Evolutionary conservation across 1,140 invertebrate species (phyloP).

Genomic region (Chironomus tepperi): DNA sequence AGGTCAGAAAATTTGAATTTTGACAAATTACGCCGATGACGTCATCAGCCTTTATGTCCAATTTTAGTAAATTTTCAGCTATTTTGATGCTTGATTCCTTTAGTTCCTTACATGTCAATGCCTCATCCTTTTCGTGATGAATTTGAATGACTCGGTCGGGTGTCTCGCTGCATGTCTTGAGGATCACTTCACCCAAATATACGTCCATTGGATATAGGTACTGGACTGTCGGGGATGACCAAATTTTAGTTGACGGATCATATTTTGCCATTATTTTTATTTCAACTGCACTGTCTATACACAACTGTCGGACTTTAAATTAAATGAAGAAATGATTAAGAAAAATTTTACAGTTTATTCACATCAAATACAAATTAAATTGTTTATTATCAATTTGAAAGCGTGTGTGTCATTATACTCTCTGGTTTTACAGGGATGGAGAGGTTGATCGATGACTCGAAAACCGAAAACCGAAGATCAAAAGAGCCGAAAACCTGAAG

Average conservation of each 20-base stretch:
- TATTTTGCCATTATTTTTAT: neutral
- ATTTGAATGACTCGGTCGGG: neutral
- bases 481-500: no score
- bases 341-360: no score
- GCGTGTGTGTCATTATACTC: no score
- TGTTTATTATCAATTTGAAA: no score
- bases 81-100: slow-evolving; percentile 25
- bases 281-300: no score
- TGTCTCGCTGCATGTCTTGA: neutral
- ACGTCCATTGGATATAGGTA: neutral
- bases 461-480: no score
- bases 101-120: neutral
- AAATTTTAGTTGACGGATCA: neutral
- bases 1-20: slow-evolving; percentile 33
- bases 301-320: no score
- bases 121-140: neutral
- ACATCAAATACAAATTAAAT: no score
- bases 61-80: slow-evolving; percentile 28
- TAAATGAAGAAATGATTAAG: no score
- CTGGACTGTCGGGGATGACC: neutral
- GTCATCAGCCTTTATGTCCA: slow-evolving; percentile 32
- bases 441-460: no score
- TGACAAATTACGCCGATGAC: slow-evolving; percentile 33
- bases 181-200: neutral
- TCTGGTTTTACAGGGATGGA: no score